These are phyloP conservation scores for Erinaceus europaeus DNA, from an alignment of 2,113 vertebrate genomes.

Conservation along the genomic window DNA sequence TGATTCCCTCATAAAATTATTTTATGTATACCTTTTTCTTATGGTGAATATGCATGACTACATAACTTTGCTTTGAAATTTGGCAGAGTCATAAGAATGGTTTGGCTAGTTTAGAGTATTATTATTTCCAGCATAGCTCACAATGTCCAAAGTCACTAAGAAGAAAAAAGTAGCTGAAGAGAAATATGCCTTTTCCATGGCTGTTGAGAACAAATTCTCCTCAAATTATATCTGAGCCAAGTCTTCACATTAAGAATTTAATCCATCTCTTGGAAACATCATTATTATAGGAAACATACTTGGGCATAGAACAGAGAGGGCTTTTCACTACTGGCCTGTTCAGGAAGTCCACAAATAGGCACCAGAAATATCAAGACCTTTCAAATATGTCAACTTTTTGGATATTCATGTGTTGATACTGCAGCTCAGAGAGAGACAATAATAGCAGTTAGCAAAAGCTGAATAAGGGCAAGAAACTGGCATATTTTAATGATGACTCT, in stretches of 20 bases:
- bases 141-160: constrained; percentile 41
- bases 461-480: no score
- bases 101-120: constrained; percentile 38
- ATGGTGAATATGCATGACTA: constrained; percentile 38
- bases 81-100: constrained; percentile 21
- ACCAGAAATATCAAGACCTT: not conserved
- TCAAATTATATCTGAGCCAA: constrained; percentile 37
- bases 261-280: constrained; percentile 2
- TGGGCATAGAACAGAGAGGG: not conserved
- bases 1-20: no score
- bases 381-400: not conserved
- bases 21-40: not conserved
- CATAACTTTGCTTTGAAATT: constrained; percentile 37
- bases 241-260: not conserved
- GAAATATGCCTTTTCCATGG: constrained; percentile 31
- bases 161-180: constrained; percentile 30
- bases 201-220: constrained; percentile 25
- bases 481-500: no score
- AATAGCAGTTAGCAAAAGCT: no score
- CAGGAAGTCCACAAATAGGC: not conserved
- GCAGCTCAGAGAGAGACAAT: not conserved
- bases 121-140: constrained; percentile 43
- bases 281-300: not conserved
- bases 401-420: not conserved
- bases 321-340: not conserved